Conservation (phyloP, 1,140 invertebrate species). For the Belonocnema kinseyi region DNA sequence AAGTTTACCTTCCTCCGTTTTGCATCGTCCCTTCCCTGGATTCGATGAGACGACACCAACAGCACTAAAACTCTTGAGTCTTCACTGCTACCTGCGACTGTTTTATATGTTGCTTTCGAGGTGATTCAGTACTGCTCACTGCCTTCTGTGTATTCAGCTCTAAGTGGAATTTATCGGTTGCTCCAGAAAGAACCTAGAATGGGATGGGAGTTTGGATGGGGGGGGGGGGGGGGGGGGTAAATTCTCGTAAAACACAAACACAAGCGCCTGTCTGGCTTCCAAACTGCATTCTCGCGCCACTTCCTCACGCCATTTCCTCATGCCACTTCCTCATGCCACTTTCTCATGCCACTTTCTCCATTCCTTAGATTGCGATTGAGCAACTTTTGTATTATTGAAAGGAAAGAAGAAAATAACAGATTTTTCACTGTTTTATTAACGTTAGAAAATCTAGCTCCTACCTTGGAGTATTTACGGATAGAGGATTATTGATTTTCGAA, state of each 20-base stretch:
- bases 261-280: neutral
- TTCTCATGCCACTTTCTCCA: neutral
- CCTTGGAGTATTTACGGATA: too few species aligned
- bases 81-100: slow-evolving; percentile 9
- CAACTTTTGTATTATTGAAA: slow-evolving; percentile 27
- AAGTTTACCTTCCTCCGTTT: slow-evolving; percentile 45
- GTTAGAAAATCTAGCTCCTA: neutral
- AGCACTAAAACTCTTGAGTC: neutral
- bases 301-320: neutral
- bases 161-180: slow-evolving; percentile 54
- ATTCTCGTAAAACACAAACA: slow-evolving; percentile 24
- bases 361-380: neutral
- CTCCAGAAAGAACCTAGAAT: slow-evolving; percentile 17
- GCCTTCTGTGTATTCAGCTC: slow-evolving; percentile 26
- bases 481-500: too few species aligned
- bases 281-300: neutral
- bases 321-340: neutral
- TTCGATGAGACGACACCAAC: neutral
- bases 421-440: neutral
- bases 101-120: slow-evolving; percentile 48
- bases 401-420: neutral
- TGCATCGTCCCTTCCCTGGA: slow-evolving; percentile 36
- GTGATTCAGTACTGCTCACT: slow-evolving; percentile 7
- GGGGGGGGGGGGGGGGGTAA: neutral
- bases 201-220: neutral